A percentile compares a stretch with the other conserved stretches of the same genome.
Conservation (phyloP, 2,888 invertebrate species). For the Petrolisthes manimaculis region DNA sequence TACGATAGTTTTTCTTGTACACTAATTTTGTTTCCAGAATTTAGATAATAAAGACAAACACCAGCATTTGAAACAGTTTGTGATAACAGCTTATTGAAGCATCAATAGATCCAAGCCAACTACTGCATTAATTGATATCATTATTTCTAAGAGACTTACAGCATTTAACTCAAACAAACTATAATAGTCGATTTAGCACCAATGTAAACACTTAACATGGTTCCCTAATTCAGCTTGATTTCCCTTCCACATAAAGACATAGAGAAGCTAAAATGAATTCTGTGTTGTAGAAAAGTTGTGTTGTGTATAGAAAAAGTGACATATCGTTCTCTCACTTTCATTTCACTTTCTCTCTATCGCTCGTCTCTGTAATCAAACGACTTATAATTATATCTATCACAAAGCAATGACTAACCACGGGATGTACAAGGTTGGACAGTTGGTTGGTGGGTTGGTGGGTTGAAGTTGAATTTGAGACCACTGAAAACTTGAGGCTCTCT, state of each 20-base stretch:
- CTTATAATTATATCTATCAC: slow-evolving; percentile 14
- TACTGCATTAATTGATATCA: not conserved
- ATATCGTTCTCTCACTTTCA: no score
- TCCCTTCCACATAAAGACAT: not conserved
- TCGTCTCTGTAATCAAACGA: not conserved
- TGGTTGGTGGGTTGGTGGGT: no score
- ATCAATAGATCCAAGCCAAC: not conserved
- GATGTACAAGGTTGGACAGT: no score
- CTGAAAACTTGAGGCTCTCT: no score
- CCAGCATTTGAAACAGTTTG: no score
- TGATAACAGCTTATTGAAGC: not conserved
- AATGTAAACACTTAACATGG: not conserved
- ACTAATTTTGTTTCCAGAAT: no score
- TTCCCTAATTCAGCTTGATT: not conserved
- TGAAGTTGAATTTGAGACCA: no score
- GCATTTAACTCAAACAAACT: not conserved
- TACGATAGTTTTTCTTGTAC: no score
- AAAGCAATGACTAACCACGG: slow-evolving; percentile 7
- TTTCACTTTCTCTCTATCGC: no score
- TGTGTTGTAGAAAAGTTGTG: no score
- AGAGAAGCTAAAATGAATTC: not conserved
- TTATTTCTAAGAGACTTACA: not conserved
- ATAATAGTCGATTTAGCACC: not conserved
- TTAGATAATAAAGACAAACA: no score
- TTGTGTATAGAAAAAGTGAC: no score